phyloP scores from a whole-genome alignment of 2,888 invertebrate species.

The Leptopilina myrica region DNA sequence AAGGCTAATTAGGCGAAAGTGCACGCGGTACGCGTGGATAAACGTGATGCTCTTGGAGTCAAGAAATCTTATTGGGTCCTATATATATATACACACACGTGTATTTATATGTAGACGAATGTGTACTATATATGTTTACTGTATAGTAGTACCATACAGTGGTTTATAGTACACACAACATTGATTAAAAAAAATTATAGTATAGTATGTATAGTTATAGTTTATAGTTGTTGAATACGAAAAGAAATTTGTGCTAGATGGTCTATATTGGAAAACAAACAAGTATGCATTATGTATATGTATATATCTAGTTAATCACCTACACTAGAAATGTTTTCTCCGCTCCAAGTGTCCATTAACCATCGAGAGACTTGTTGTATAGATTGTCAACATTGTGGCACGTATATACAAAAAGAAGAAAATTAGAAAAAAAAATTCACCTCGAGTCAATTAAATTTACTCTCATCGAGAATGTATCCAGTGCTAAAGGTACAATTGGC shows the following conservation, averaged over 20 bases:
- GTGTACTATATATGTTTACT: too few species aligned
- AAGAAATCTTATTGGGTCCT: conserved; percentile 27
- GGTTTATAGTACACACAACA: too few species aligned
- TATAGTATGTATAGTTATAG: too few species aligned
- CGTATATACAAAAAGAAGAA: background rate
- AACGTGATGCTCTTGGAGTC: conserved; percentile 47
- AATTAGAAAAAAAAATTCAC: background rate
- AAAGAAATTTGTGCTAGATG: background rate
- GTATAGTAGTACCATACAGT: too few species aligned
- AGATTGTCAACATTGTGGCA: conserved; percentile 20
- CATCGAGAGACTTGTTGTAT: conserved; percentile 11
- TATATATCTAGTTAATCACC: conserved; percentile 11
- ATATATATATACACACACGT: too few species aligned
- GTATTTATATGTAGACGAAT: too few species aligned
- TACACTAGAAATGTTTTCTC: conserved; percentile 33
- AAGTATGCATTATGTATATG: background rate
- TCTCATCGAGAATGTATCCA: background rate
- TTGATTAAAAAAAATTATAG: too few species aligned
- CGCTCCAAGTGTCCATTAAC: conserved; percentile 18
- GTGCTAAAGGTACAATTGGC: too few species aligned
- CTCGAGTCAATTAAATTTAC: conserved; percentile 23
- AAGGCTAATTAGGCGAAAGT: conserved; percentile 56
- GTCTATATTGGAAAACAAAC: conserved; percentile 4
- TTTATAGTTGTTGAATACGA: too few species aligned
- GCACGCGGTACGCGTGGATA: conserved; percentile 55